phyloP scores from a whole-genome alignment of 2,797 vertebrate genomes.

The Gallinago nigripennis region DNA sequence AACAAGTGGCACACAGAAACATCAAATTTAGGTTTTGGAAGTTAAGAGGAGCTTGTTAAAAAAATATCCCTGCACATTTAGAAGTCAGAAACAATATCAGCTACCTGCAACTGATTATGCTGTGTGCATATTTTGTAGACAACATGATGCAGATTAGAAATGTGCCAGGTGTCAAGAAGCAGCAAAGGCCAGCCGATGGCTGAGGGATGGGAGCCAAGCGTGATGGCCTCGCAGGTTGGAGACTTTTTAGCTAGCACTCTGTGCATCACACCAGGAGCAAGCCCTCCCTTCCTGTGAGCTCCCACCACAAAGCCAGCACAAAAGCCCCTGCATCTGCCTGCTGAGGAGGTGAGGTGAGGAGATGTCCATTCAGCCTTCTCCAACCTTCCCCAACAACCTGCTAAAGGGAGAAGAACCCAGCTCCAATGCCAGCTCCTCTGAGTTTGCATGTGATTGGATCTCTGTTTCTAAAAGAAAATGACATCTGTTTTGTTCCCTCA shows the following conservation, averaged over 20 bases:
- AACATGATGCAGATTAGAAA: neutral
- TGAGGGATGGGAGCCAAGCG: neutral
- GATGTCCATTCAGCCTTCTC: neutral
- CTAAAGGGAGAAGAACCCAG: neutral
- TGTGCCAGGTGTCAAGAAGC: neutral
- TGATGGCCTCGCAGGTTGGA: neutral
- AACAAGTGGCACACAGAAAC: neutral
- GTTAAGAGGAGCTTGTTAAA: neutral
- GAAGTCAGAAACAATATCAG: neutral
- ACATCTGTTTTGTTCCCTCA: neutral
- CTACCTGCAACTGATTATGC: neutral
- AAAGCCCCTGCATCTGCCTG: neutral
- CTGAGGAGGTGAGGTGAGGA: neutral
- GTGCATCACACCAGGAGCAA: fast-evolving
- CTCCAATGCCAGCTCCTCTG: neutral
- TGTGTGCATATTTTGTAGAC: neutral
- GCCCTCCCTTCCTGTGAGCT: neutral
- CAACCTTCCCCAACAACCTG: neutral
- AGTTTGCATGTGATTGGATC: neutral
- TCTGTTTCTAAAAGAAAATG: neutral
- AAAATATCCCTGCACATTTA: neutral
- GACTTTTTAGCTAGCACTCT: neutral
- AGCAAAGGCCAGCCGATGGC: neutral
- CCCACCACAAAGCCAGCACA: neutral
- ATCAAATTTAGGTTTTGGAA: neutral